These are phyloP conservation scores for Ctenomys sociabilis DNA, from an alignment of 2,113 vertebrate genomes.

Conservation along the genomic window DNA sequence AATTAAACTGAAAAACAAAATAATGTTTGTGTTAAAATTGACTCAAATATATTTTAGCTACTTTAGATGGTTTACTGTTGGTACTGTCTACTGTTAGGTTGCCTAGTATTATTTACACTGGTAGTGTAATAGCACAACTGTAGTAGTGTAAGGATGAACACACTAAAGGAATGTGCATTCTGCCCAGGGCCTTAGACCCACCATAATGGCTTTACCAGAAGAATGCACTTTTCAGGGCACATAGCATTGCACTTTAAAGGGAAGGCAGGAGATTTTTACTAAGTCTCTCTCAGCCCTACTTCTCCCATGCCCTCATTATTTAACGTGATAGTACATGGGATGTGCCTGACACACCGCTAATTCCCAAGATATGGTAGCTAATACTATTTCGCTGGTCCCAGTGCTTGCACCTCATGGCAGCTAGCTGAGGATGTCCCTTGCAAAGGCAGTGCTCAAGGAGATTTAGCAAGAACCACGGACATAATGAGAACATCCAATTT, in stretches of 20 bases:
- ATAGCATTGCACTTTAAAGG: neutral
- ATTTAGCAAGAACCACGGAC: neutral
- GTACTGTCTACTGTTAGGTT: neutral
- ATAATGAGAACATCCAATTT: neutral
- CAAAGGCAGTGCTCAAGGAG: neutral
- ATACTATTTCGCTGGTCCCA: neutral
- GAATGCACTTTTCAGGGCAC: neutral
- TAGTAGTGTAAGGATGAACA: neutral
- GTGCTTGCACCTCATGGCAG: neutral
- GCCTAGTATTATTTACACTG: neutral
- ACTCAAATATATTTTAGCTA: neutral
- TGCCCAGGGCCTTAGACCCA: neutral
- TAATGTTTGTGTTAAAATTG: neutral
- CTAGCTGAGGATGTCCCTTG: neutral
- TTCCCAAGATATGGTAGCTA: neutral
- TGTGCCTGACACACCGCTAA: neutral
- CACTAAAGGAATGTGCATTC: neutral
- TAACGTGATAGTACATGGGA: neutral
- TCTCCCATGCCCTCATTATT: neutral
- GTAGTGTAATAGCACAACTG: too few relatives aligned
- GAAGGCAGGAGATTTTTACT: neutral
- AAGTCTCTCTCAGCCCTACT: neutral
- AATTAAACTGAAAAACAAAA: constrained; percentile 19
- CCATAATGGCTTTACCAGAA: neutral
- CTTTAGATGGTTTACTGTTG: neutral